Evolutionary conservation across 2,797 vertebrate species (phyloP), one percentile per base, ranked within the genome.

Genomic region (Esox masquinongy): DNA sequence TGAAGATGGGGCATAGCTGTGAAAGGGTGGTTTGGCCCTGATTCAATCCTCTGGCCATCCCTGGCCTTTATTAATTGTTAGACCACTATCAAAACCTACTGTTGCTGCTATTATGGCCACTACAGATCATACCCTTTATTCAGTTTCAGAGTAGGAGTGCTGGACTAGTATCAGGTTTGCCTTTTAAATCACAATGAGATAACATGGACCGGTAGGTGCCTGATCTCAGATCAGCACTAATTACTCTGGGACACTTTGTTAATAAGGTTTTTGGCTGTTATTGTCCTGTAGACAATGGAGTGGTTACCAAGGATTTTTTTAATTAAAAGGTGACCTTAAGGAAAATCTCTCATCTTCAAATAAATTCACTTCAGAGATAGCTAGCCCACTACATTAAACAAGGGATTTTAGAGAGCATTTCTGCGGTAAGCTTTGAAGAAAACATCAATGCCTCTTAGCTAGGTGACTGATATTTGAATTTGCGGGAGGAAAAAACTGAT

Each of bases 401-500:
- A 3, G 12, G 0, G 22, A 64, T 83, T 78, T 76, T 5, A 0
- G 77, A 84, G 82, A 79, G 79, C 75, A 78, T 79, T 79, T 77
- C 76, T 81, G 12, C 16, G 0, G 26, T n/a, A 59, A 69, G 76
- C 77, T 74, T 77, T 66, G 72, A 61, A 43, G n/a, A 77, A 78
- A 81, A 79, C 53, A 79, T 75, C 71, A 59, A 75, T 73, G 85
- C 73, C 53, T 22, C 16, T 67, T 12, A 59, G 29, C 67, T 14
- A 71, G 67, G 68, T 85, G 81, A 86, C 39, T 74, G 74, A 87
- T 87, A 76, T 79, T 83, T 80, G 12, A 68, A 67, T 29, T 17
- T 75, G 71, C 69, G 24, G 49, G 9, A 8, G 43, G 11, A 14
- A n/a, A 43, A 76, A 77, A 59, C 22, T 74, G 74, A 81, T 79